Percentiles rank a stretch among this genome's conserved stretches.
These are phyloP conservation scores for Tromatobia lineatoria DNA, from an alignment of 2,888 invertebrate genomes.

Conservation along the genomic window DNA sequence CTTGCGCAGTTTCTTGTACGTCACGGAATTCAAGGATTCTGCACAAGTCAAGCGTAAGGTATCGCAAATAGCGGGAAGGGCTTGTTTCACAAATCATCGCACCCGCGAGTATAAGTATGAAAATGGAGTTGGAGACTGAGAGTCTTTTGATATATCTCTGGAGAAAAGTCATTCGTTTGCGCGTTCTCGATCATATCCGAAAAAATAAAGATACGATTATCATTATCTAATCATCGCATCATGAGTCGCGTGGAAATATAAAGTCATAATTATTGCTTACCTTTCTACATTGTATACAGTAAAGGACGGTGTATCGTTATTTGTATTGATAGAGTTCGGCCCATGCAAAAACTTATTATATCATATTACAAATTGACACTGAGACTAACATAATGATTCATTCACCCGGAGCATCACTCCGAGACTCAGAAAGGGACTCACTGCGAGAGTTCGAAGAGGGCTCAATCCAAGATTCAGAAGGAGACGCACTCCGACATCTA, in stretches of 20 bases:
- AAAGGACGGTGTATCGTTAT: no score
- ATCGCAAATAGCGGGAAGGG: slow-evolving; percentile 78
- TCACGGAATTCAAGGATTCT: background rate
- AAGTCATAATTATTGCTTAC: no score
- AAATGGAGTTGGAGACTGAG: slow-evolving; percentile 6
- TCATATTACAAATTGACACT: no score
- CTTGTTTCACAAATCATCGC: slow-evolving; percentile 84
- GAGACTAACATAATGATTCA: no score
- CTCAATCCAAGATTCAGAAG: no score
- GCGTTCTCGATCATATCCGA: background rate
- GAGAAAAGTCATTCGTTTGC: background rate
- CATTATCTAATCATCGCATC: background rate
- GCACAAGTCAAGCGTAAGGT: slow-evolving; percentile 64
- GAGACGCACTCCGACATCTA: no score
- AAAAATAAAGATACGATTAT: background rate
- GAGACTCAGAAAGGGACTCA: no score
- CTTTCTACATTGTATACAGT: no score
- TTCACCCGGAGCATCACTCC: no score
- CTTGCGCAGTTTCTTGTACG: background rate
- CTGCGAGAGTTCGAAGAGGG: no score
- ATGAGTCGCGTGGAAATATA: background rate
- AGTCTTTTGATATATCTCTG: background rate
- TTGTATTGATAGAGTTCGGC: no score
- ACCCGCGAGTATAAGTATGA: slow-evolving; percentile 53
- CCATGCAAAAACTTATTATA: no score